Base-by-base conservation (phyloP, 2,888 invertebrate species). In the Lithophane leautieri region DNA sequence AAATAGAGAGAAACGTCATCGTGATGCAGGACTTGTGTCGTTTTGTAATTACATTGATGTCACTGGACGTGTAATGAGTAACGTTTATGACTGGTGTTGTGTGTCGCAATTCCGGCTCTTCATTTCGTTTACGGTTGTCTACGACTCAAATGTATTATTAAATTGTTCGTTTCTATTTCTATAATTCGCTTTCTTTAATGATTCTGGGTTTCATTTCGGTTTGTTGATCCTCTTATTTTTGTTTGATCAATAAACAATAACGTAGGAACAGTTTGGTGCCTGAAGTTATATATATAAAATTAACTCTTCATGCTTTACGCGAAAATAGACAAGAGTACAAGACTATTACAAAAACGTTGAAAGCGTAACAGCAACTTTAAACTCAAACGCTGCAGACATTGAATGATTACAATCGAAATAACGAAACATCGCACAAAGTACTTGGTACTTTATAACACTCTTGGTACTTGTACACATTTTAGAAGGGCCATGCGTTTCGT, bases 1-100 rank as follows among this genome's bases (percentile, higher is more conserved):
- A 79, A 84, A 83, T 72, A 73, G 61, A 79, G 76, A 42, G 61
- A 65, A 77, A 67, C 58, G 73, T 82, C 78, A 83, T 81, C 73
- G 66, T 81, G 67, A 84, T 87, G 83, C 86, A 82, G 70, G 71
- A 66, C 72, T 77, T 65, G 87, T 76, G 66, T 78, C 60, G 80
- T 86, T 74, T 86, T 83, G 83, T 83, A 85, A 85, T 85, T 73
- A 83, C 72, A 74, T 82, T 81, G 81, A 87, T 87, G 86, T 81
- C 84, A 76, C 79, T 87, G 66, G 50, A 73, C 73, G 70, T 66
- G 82, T 84, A 83, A 84, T 84, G 81, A 84, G 84, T 60, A 80
- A 75, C 52, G 65, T 73, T 76, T 73, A 60, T 66, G 69, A 44
- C 65, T 73, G 22, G 47, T 60, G 68, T 73, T 50, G 62, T 58